A percentile compares a stretch with the other conserved stretches of the same genome.
phyloP scores from a whole-genome alignment of 2,113 vertebrate genomes.

The Conger conger region DNA sequence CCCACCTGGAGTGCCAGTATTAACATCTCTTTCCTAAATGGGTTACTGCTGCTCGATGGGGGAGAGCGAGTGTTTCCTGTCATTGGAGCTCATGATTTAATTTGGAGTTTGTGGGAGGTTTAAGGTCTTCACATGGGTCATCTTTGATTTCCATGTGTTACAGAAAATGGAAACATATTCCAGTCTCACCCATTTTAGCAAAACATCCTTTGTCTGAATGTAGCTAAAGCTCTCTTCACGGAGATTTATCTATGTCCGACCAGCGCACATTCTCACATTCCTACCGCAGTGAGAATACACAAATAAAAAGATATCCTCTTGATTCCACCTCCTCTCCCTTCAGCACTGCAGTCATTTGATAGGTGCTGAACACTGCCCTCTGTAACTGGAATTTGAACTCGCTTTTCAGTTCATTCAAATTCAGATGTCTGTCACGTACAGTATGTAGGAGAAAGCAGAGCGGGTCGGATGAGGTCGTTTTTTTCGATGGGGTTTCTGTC shows the following conservation, averaged over 20 bases:
- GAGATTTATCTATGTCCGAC: conserved; percentile 12
- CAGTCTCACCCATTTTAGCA: background rate
- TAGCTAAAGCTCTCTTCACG: background rate
- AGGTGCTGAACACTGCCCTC: background rate
- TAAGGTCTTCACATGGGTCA: conserved; percentile 27
- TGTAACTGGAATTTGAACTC: conserved; percentile 6
- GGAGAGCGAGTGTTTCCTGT: conserved; percentile 22
- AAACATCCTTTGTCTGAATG: conserved; percentile 11
- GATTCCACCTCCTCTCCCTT: background rate
- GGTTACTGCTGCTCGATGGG: conserved; percentile 25
- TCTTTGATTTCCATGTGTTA: conserved; percentile 31
- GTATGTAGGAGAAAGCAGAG: conserved; percentile 3
- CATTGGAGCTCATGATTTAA: conserved; percentile 29
- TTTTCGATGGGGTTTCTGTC: background rate
- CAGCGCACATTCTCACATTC: background rate
- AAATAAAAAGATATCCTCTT: background rate
- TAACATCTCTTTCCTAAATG: conserved; percentile 33
- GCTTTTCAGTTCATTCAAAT: background rate
- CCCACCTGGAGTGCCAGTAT: conserved; percentile 15
- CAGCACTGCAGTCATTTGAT: background rate
- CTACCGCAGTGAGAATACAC: background rate
- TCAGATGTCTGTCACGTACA: conserved; percentile 16
- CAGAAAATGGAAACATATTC: conserved; percentile 14
- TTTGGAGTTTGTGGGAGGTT: conserved; percentile 32
- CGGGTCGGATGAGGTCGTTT: background rate